Evolutionary conservation across 2,797 vertebrate genomes (phyloP).

Genomic region (Atherinosoma microstoma): DNA sequence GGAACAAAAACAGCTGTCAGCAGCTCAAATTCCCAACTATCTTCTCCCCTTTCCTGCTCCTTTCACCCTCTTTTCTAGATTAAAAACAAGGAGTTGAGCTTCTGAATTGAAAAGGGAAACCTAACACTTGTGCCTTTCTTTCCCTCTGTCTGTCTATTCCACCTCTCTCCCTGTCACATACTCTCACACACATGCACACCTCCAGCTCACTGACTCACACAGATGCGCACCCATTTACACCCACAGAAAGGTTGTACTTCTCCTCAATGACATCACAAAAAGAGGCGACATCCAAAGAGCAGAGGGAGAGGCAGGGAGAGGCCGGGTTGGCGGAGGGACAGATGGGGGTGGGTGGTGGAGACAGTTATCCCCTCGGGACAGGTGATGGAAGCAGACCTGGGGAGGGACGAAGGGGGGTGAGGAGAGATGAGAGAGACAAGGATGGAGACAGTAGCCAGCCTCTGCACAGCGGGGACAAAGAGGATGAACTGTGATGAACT

Average conservation of each 20-base stretch:
- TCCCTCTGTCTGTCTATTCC: conserved; percentile 48
- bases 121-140: conserved; percentile 67
- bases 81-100: conserved; percentile 72
- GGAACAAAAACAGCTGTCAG: conserved; percentile 69
- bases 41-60: conserved; percentile 67
- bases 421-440: conserved; percentile 59
- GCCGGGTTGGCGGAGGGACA: conserved; percentile 42
- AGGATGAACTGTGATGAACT: conserved; percentile 73
- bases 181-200: conserved; percentile 44
- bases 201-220: conserved; percentile 54
- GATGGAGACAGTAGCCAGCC: conserved; percentile 57
- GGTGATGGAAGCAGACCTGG: conserved; percentile 52
- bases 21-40: conserved; percentile 67
- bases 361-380: conserved; percentile 54
- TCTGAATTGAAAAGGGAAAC: conserved; percentile 73
- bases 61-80: conserved; percentile 74
- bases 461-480: conserved; percentile 58
- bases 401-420: conserved; percentile 49
- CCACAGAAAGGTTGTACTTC: conserved; percentile 42
- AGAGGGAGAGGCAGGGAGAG: conserved; percentile 55
- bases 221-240: conserved; percentile 32
- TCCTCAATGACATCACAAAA: conserved; percentile 67
- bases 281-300: conserved; percentile 55
- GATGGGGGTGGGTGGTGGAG: conserved; percentile 35
- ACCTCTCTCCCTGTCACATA: conserved; percentile 35